Percentiles rank a stretch among this genome's conserved stretches.
Conservation (phyloP, 1,140 invertebrate genomes). For the Papilio polyxenes region DNA sequence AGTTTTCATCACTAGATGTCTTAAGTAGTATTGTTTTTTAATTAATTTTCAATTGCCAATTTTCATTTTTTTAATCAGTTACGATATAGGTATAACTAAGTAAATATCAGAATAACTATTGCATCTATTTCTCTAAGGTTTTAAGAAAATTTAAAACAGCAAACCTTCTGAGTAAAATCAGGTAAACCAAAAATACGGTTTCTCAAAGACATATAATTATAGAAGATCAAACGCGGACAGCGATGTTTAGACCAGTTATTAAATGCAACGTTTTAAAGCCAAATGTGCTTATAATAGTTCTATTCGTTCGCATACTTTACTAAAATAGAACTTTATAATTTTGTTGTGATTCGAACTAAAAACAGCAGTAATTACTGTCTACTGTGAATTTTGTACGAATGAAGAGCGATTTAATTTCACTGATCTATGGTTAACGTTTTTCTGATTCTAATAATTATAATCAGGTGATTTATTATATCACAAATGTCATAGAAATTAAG, state of each 20-base stretch:
- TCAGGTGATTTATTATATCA: not conserved
- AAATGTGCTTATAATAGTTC: slow-evolving; percentile 78
- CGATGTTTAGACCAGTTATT: slow-evolving; percentile 66
- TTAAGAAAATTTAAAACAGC: slow-evolving; percentile 16
- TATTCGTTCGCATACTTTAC: slow-evolving; percentile 58
- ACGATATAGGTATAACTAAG: not conserved
- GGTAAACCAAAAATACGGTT: slow-evolving; percentile 63
- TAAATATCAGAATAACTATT: not conserved
- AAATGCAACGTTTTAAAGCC: slow-evolving; percentile 63
- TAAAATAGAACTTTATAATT: slow-evolving; percentile 56
- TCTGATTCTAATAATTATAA: not conserved
- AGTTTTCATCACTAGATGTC: slow-evolving; percentile 7
- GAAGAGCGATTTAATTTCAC: slow-evolving; percentile 4
- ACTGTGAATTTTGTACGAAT: not conserved
- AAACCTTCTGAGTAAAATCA: slow-evolving; percentile 66
- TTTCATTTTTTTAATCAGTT: not conserved
- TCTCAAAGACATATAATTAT: slow-evolving; percentile 74
- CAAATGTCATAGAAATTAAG: not conserved
- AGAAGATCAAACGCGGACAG: slow-evolving; percentile 66
- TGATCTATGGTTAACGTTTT: not conserved
- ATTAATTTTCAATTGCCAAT: not conserved
- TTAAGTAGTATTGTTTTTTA: not conserved
- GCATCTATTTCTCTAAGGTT: not conserved
- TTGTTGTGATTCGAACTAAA: slow-evolving; percentile 51
- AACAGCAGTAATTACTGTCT: slow-evolving; percentile 44